A percentile compares a stretch with the other conserved stretches of the same genome.
phyloP scores from a whole-genome alignment of 2,888 invertebrate genomes.

The Leptarthrus brevirostris region DNA sequence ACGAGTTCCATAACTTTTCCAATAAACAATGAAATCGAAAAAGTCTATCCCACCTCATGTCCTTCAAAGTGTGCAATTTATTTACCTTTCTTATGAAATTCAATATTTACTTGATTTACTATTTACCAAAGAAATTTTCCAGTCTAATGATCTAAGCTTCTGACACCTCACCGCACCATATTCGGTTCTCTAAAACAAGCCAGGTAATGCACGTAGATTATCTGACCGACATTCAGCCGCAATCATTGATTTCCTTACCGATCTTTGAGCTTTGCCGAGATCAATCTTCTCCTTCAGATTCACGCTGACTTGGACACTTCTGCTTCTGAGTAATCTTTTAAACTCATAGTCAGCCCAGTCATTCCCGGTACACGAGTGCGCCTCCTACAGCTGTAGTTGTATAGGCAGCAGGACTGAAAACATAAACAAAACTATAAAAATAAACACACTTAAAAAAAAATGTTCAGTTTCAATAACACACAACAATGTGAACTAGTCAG shows the following conservation, averaged over 20 bases:
- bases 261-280: background rate
- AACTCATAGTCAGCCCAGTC: background rate
- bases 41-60: background rate
- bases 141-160: background rate
- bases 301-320: too few relatives aligned
- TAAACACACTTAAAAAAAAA: conserved; percentile 6
- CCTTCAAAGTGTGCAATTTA: conserved; percentile 6
- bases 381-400: background rate
- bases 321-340: background rate
- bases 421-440: conserved; percentile 31
- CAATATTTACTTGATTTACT: conserved; percentile 18
- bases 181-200: conserved; percentile 11
- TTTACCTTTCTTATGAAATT: conserved; percentile 35
- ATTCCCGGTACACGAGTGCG: background rate
- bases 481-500: conserved; percentile 28
- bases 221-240: background rate
- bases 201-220: conserved; percentile 4
- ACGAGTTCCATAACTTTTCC: too few relatives aligned
- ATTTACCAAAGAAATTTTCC: conserved; percentile 12
- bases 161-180: conserved; percentile 32
- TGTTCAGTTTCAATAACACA: conserved; percentile 25
- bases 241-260: conserved; percentile 1
- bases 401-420: background rate
- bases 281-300: background rate
- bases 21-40: background rate